Percentiles rank a stretch among this genome's conserved stretches.
These are phyloP conservation scores for Psix sp. DNA, from an alignment of 1,140 invertebrate species.

Conservation along the genomic window DNA sequence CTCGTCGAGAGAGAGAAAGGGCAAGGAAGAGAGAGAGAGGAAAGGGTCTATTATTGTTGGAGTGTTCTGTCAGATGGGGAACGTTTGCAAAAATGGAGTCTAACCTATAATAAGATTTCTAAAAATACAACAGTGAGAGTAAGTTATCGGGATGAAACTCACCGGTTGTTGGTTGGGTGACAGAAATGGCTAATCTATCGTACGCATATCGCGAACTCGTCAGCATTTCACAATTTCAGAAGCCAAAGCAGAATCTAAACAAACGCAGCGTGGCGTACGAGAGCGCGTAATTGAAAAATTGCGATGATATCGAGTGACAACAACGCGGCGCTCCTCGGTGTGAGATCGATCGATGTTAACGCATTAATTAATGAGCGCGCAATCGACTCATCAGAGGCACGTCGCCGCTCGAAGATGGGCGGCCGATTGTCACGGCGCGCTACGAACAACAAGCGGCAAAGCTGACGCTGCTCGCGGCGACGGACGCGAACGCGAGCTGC, in stretches of 20 bases:
- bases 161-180: constrained; percentile 63
- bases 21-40: neutral
- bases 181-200: constrained; percentile 62
- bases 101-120: constrained; percentile 25
- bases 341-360: too few species aligned
- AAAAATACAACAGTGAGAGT: constrained; percentile 10
- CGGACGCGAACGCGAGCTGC: too few species aligned
- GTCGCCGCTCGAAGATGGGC: too few species aligned
- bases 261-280: constrained; percentile 26
- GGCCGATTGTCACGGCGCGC: too few species aligned
- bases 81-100: neutral
- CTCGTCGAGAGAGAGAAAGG: too few species aligned
- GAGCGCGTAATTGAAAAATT: too few species aligned
- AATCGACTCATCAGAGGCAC: too few species aligned
- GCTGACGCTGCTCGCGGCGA: too few species aligned
- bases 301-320: too few species aligned
- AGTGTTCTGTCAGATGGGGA: neutral
- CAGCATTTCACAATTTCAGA: constrained; percentile 68
- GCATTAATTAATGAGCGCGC: too few species aligned
- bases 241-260: constrained; percentile 44
- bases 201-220: constrained; percentile 66
- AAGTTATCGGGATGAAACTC: constrained; percentile 23
- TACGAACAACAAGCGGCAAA: too few species aligned
- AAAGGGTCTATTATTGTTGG: neutral
- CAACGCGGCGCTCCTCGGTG: too few species aligned